Evolutionary conservation across 64 coral and sea anemone genomes (phyloP), one percentile per base, ranked within the genome.

Genomic region (Actinia tenebrosa): DNA sequence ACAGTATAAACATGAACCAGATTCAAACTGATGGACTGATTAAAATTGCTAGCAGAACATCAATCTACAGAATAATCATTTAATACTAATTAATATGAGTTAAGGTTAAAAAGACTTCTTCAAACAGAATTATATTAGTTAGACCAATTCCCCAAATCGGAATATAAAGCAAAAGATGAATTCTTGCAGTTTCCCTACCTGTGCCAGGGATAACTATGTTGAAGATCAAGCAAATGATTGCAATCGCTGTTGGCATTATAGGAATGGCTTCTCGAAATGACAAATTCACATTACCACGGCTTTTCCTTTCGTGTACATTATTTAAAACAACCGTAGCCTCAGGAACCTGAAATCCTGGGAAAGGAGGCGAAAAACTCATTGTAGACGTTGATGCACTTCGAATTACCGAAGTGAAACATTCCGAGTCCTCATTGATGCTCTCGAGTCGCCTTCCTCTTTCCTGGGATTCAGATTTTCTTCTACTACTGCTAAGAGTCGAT

Each of bases 301-400:
- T 64, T 71, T 60, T 66, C 25, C 77, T 47, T 8, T 60, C 86
- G 5, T 90, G 68, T 45, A 72, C 75, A 53, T 96, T 50, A 50
- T 50, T 77, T n/a, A 91, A 88, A n/a, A 96, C 91, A 80, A 96
- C 22, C 63, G 94, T 96, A 86, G 89, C 86, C 53, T 87, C 91
- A 44, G 94, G 94, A 60, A 87, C 86, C 60, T 90, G 91, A 93
- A 96, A 96, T 71, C 91, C 94, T n/a, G 81, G 88, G 71, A 96
- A 96, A 23, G 91, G 86, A 7, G 94, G 93, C 1, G 88, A 75
- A 44, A 87, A 84, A 3, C 86, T 78, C 14, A 87, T 79, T 62
- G 94, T 90, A 53, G 88, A 60, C 44, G 86, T 85, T 4, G 94
- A 96, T 60, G 85, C 68, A 37, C 88, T 80, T 22, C 91, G 89